phyloP scores from a whole-genome alignment of 1,140 invertebrate genomes.

The Aradophagus sp. region DNA sequence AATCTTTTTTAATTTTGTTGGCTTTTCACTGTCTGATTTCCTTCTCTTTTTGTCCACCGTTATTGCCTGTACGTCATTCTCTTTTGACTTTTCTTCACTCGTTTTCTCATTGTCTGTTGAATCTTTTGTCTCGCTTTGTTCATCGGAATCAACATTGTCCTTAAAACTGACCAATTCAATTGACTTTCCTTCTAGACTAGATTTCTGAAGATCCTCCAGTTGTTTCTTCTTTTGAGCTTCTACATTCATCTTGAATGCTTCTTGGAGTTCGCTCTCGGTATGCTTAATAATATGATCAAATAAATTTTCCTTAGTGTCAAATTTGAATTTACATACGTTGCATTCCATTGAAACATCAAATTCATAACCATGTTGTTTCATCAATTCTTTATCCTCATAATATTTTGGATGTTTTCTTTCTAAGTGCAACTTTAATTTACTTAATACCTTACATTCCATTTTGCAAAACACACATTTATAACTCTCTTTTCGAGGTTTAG shows the following conservation, averaged over 20 bases:
- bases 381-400: slow-evolving; percentile 30
- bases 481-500: slow-evolving; percentile 1
- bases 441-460: slow-evolving; percentile 12
- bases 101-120: background rate
- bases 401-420: slow-evolving; percentile 33
- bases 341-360: slow-evolving; percentile 49
- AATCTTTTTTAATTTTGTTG: no score
- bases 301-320: slow-evolving; percentile 52
- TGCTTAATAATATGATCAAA: slow-evolving; percentile 67
- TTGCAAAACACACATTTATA: slow-evolving; percentile 30
- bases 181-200: background rate
- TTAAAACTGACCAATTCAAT: no score
- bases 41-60: no score
- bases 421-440: slow-evolving; percentile 32
- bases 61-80: background rate
- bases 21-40: no score
- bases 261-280: slow-evolving; percentile 62
- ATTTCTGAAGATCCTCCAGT: background rate
- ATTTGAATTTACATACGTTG: slow-evolving; percentile 60
- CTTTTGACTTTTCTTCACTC: background rate
- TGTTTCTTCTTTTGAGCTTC: slow-evolving; percentile 18
- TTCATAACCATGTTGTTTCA: slow-evolving; percentile 27
- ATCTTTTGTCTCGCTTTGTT: no score
- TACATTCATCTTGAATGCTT: slow-evolving; percentile 49
- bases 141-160: no score